Evolutionary conservation across 30 jellyfish, hydroid and myxozoan genomes (phyloP), one percentile per base, ranked within the genome.

Genomic region (Clytia hemisphaerica): DNA sequence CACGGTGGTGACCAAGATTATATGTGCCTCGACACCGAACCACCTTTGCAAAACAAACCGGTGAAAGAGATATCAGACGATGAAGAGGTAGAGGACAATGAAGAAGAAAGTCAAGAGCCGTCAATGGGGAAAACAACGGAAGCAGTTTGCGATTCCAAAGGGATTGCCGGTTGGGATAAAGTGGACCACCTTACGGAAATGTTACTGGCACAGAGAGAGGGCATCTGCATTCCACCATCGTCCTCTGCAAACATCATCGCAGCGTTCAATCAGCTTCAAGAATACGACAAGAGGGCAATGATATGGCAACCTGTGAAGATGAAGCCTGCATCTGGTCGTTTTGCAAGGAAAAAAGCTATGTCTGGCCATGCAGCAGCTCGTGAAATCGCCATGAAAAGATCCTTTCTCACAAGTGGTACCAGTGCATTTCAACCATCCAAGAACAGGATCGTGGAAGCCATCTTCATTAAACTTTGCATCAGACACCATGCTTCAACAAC

Each of bases 91-190:
- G 70, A 29, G 9, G n/a, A n/a, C n/a, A 16, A n/a, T 59, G 38
- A 69, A 18, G 29, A 37, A n/a, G n/a, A n/a, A n/a, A n/a, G n/a
- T n/a, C n/a, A n/a, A n/a, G n/a, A n/a, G n/a, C n/a, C n/a, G n/a
- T n/a, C n/a, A n/a, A n/a, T n/a, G n/a, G n/a, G n/a, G n/a, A n/a
- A n/a, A n/a, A n/a, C n/a, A n/a, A n/a, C n/a, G n/a, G n/a, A n/a
- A n/a, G n/a, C n/a, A n/a, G n/a, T n/a, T n/a, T n/a, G n/a, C 26
- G 78, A 37, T 32, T 66, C 69, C 6, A 44, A 46, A 33, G 73
- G 78, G 21, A 37, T 66, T 21, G 70, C 78, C 21, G 73, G 73
- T 24, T 66, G 78, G 78, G 73, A 66, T 6, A 66, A 66, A 66
- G 78, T 66, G 7, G 69, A 66, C 45, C 54, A 7, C 7, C 69